A percentile compares a stretch with the other conserved stretches of the same genome.
These are phyloP conservation scores for Phyto melanocephala DNA, from an alignment of 2,888 invertebrate species.

Conservation along the genomic window DNA sequence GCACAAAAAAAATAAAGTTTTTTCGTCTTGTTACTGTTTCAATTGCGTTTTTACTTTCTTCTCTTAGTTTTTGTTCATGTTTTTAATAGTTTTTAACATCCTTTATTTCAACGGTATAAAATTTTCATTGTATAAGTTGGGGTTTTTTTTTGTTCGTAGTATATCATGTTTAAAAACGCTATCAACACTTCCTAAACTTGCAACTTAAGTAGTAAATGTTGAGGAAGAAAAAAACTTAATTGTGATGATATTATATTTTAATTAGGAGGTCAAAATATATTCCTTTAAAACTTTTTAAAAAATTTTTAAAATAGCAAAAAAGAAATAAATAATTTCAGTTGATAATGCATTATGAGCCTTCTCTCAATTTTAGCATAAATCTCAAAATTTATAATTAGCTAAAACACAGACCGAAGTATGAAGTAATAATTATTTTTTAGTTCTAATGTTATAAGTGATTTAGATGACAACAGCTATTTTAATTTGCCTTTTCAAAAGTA, in stretches of 20 bases:
- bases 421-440: not conserved
- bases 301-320: not conserved
- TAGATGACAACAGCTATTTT: conserved; percentile 14
- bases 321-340: not conserved
- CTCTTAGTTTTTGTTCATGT: conserved; percentile 16
- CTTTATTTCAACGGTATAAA: conserved; percentile 46
- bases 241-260: conserved; percentile 52
- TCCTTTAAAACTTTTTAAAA: not conserved
- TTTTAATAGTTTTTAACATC: conserved; percentile 50
- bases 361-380: not conserved
- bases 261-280: conserved; percentile 45
- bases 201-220: conserved; percentile 46
- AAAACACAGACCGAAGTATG: not conserved
- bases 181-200: conserved; percentile 52
- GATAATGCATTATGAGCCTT: not conserved
- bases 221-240: conserved; percentile 26
- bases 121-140: conserved; percentile 54
- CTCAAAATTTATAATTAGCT: not conserved
- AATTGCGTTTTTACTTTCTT: conserved; percentile 12
- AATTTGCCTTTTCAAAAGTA: conserved; percentile 7
- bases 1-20: conserved; percentile 19
- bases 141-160: conserved; percentile 8
- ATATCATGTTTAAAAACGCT: conserved; percentile 45
- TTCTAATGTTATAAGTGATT: not conserved
- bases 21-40: conserved; percentile 33